These are phyloP conservation scores for Synchiropus splendidus DNA, from an alignment of 2,113 vertebrate species.

Conservation along the genomic window DNA sequence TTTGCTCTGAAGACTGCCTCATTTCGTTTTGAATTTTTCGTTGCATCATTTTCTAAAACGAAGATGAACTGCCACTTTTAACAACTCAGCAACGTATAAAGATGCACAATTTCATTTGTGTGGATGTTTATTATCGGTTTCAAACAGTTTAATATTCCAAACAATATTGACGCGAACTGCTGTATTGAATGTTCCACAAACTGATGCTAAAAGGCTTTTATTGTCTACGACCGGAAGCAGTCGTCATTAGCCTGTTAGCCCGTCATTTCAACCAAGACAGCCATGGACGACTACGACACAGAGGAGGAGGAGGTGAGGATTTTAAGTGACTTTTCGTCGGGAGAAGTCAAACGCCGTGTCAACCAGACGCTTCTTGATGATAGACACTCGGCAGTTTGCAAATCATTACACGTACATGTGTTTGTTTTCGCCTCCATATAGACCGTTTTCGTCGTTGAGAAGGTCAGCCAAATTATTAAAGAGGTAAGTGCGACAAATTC, in stretches of 20 bases:
- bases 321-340: neutral
- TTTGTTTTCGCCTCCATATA: conserved; percentile 41
- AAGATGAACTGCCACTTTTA: no score
- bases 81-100: no score
- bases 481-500: conserved; percentile 66
- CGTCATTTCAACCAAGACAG: neutral
- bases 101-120: no score
- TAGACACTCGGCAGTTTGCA: neutral
- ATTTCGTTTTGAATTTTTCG: no score
- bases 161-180: neutral
- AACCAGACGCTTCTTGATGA: neutral
- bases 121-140: no score
- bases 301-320: conserved; percentile 30
- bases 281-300: conserved; percentile 29
- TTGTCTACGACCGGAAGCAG: no score
- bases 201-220: no score
- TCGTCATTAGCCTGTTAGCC: no score
- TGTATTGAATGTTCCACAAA: neutral
- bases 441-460: conserved; percentile 81
- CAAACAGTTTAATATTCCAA: no score
- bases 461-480: conserved; percentile 86
- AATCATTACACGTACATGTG: neutral
- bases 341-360: no score
- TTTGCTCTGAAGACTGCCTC: no score
- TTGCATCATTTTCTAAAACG: no score